Evolutionary conservation across 1,140 invertebrate species (phyloP), one percentile per base, ranked within the genome.

Genomic region (Branchinecta lynchi): DNA sequence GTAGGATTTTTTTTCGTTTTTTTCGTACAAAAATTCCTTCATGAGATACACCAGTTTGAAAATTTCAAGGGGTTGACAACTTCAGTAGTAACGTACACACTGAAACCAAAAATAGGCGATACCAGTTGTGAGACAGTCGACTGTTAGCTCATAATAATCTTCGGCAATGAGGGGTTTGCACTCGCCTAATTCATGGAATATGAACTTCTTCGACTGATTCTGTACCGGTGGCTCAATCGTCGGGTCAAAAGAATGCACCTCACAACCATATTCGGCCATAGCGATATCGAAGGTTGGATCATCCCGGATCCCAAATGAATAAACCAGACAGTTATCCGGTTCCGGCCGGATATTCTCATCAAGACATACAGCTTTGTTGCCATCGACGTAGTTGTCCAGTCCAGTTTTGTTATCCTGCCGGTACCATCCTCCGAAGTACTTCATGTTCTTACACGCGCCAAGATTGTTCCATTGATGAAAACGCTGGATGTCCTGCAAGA

Each of bases 271-370:
- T 10, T 5, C 7, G 5, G 66, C 66, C 66, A 67, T 67, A 7
- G 66, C 66, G 15, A 44, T 43, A 17, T 67, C 66, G 20, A 67
- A 67, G 44, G n/a, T 43, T 44, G 32, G 8, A 21, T 67, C 66
- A 43, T 67, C 32, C 45, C 43, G 45, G 66, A 67, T n/a, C 7
- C 66, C 66, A 67, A 67, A 67, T 9, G 66, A 67, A 44, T 67
- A 67, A 17, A 67, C 32, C 7, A 67, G n/a, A 44, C 66, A 67
- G 15, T n/a, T 67, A n/a, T 45, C 66, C 20, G 66, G 66, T 67
- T 43, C 43, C 17, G 66, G 66, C 17, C 43, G 43, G 12, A 67
- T 43, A 67, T 45, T 45, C 2, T 43, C 43, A 43, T 67, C 66
- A 8, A 67, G 66, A 67, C 66, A 67, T 3, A 67, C 66, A 21